These are phyloP conservation scores for Stratiolaelaps scimitus DNA, from an alignment of 1,140 invertebrate species.

Conservation along the genomic window DNA sequence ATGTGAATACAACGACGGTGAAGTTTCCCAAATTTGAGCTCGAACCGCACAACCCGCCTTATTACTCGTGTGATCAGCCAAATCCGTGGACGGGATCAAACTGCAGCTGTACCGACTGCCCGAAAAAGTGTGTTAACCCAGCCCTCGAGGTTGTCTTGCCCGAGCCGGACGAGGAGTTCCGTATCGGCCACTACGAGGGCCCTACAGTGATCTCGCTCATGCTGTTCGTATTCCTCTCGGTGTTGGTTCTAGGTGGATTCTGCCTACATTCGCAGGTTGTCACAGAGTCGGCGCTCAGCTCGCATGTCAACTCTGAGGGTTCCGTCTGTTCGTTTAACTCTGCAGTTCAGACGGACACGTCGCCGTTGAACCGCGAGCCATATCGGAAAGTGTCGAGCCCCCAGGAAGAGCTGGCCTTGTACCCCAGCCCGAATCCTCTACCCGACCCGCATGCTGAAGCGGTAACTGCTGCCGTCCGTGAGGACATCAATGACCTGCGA, in stretches of 20 bases:
- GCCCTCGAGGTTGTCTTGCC: constrained; percentile 13
- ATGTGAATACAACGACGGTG: background rate
- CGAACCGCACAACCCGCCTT: constrained; percentile 10
- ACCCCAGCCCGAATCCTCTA: background rate
- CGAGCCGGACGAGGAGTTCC: constrained; percentile 3
- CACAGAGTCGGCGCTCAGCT: constrained; percentile 5
- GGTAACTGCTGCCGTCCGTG: constrained; percentile 1
- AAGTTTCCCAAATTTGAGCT: background rate
- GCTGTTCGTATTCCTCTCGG: constrained; percentile 16
- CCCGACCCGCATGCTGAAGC: constrained; percentile 9
- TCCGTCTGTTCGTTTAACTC: constrained; percentile 22
- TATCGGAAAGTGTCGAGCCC: background rate
- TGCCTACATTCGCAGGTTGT: constrained; percentile 9
- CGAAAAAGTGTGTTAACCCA: background rate
- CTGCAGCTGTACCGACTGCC: constrained; percentile 23
- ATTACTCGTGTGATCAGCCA: background rate
- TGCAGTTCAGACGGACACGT: constrained; percentile 18
- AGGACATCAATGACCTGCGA: background rate
- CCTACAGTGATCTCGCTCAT: constrained; percentile 11
- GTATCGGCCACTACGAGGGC: constrained; percentile 19
- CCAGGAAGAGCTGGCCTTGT: constrained; percentile 10
- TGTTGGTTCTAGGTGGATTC: constrained; percentile 11
- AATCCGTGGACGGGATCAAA: background rate
- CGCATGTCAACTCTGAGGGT: constrained; percentile 23
- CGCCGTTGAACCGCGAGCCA: constrained; percentile 13